Evolutionary conservation across 2,797 vertebrate species (phyloP).

Genomic region (Alca torda): DNA sequence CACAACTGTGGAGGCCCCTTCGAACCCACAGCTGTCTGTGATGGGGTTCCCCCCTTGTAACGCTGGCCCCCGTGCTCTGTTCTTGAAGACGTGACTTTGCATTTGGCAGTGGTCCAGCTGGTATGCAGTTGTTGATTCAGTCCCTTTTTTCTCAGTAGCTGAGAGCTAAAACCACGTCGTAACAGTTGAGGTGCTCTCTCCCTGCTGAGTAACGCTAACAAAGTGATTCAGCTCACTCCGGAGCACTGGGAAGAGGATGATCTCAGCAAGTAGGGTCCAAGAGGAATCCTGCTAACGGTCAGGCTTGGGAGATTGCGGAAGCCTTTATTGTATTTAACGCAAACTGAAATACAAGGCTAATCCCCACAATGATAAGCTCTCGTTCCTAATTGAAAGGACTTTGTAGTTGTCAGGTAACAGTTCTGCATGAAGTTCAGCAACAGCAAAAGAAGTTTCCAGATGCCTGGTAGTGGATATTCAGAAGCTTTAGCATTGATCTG

Average conservation of each 20-base stretch:
- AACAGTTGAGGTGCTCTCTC: neutral
- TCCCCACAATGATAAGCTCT: neutral
- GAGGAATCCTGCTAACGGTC: neutral
- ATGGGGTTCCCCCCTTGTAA: neutral
- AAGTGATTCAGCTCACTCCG: neutral
- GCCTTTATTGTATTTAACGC: neutral
- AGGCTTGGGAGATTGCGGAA: neutral
- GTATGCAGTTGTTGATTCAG: neutral
- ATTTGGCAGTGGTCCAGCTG: neutral
- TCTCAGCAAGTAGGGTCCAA: neutral
- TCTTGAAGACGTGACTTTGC: neutral
- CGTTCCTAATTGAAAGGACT: neutral
- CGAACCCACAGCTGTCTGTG: rapidly evolving
- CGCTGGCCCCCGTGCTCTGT: neutral
- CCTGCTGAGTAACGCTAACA: neutral
- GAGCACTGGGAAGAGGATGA: neutral
- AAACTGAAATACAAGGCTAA: neutral
- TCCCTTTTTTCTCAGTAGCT: neutral
- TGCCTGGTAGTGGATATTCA: neutral
- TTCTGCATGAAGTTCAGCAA: neutral
- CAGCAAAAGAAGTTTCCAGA: neutral
- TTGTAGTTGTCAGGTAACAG: neutral
- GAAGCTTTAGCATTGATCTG: neutral
- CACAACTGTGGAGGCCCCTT: neutral
- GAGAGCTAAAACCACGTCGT: neutral